These are phyloP conservation scores for Felis chaus DNA, from an alignment of 2,113 vertebrate genomes.

Conservation along the genomic window DNA sequence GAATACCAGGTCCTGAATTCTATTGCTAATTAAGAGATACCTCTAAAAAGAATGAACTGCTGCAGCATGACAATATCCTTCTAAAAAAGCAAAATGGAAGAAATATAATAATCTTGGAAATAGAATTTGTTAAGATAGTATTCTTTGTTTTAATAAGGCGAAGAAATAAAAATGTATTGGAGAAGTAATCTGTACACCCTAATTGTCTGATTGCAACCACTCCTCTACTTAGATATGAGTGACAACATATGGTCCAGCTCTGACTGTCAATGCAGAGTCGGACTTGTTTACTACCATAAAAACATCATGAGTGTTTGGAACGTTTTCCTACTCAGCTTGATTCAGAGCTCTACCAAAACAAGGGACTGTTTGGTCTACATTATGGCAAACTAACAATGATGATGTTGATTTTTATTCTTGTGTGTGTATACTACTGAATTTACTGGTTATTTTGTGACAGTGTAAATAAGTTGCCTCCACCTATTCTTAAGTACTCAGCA, in stretches of 20 bases:
- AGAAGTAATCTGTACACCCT: not conserved
- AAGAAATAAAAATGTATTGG: constrained; percentile 19
- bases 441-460: not conserved
- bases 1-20: constrained; percentile 29
- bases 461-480: not conserved
- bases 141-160: not conserved
- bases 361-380: not conserved
- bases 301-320: not conserved
- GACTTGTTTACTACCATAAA: not conserved
- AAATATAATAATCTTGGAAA: not conserved
- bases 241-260: not conserved
- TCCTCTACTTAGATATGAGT: not conserved
- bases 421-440: not conserved
- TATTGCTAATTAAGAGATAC: constrained; percentile 23
- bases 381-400: not conserved
- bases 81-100: not conserved
- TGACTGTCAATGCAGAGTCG: not conserved
- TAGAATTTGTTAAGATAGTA: not conserved
- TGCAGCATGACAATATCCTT: not conserved
- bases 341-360: constrained; percentile 35
- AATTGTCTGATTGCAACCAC: not conserved
- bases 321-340: not conserved
- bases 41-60: not conserved
- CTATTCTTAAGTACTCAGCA: not conserved
- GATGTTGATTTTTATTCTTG: not conserved